A percentile compares a stretch with the other conserved stretches of the same genome.
Conservation (phyloP, 2,797 vertebrate species). For the Crenichthys baileyi region DNA sequence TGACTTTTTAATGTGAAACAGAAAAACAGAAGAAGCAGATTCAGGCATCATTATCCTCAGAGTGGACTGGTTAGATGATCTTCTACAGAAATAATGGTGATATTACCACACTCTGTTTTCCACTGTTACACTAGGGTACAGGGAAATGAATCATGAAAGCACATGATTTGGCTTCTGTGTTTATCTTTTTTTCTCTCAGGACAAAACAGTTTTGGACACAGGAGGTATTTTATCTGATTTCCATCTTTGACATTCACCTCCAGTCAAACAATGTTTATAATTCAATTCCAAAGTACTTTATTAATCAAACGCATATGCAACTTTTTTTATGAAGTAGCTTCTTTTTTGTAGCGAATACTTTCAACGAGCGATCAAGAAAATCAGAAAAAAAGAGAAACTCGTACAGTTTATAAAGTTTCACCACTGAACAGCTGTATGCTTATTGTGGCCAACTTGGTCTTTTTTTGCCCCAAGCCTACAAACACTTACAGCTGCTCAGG, state of each 20-base stretch:
- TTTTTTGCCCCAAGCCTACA: background rate
- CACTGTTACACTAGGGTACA: background rate
- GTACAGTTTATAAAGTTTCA: background rate
- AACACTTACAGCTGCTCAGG: background rate
- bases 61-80: background rate
- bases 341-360: no score
- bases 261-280: no score
- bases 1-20: background rate
- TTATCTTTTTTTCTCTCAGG: background rate
- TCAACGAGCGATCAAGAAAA: no score
- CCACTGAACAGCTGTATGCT: background rate
- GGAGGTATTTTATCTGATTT: background rate
- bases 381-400: background rate
- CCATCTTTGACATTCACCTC: no score
- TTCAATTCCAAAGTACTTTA: no score
- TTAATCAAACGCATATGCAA: background rate
- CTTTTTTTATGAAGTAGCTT: no score
- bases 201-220: background rate
- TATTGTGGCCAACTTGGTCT: background rate
- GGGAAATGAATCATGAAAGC: background rate
- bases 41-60: conserved; percentile 2
- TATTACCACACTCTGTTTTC: background rate
- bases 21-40: background rate
- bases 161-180: background rate
- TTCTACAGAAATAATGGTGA: background rate